These are phyloP conservation scores for Euzophera pinguis DNA, from an alignment of 2,888 invertebrate genomes.

Conservation along the genomic window DNA sequence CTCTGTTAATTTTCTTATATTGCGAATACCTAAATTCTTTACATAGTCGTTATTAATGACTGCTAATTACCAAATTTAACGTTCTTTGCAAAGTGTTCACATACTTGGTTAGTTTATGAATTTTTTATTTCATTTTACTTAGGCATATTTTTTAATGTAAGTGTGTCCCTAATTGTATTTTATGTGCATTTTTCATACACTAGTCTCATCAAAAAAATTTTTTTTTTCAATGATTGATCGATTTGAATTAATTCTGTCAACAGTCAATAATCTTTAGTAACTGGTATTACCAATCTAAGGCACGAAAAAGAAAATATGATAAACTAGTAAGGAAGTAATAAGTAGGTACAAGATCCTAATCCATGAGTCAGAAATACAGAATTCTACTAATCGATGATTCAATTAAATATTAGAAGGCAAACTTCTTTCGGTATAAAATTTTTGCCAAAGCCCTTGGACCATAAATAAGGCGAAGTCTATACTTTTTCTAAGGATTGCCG, in stretches of 20 bases:
- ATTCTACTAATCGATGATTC: background rate
- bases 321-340: too few relatives aligned
- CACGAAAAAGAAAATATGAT: too few relatives aligned
- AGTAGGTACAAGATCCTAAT: too few relatives aligned
- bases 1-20: constrained; percentile 22
- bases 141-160: too few relatives aligned
- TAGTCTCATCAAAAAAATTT: too few relatives aligned
- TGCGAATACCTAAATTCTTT: constrained; percentile 8
- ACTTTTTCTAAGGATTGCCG: constrained; percentile 28
- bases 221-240: too few relatives aligned
- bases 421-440: background rate
- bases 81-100: background rate
- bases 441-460: background rate
- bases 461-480: constrained; percentile 32
- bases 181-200: too few relatives aligned
- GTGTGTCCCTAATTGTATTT: too few relatives aligned
- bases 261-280: too few relatives aligned
- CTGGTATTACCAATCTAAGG: too few relatives aligned
- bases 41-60: constrained; percentile 1
- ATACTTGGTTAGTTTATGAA: background rate
- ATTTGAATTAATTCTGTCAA: too few relatives aligned
- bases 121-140: too few relatives aligned
- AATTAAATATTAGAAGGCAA: background rate
- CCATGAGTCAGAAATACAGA: background rate
- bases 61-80: background rate